Base-by-base conservation (phyloP, 2,888 invertebrate species). In the Euclidia mi region DNA sequence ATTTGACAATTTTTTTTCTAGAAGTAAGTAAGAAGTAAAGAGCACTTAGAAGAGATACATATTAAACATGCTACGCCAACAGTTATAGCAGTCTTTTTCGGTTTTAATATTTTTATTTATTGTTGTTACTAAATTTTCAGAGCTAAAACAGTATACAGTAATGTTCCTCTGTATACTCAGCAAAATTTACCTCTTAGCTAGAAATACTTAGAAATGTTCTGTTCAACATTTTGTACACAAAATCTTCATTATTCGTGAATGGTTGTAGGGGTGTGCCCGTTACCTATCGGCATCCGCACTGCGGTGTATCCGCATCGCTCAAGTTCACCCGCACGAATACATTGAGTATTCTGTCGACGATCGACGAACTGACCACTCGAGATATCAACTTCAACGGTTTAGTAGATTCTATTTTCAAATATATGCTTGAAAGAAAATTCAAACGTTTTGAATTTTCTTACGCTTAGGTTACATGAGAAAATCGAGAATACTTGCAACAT, bases 251-350 rank as follows among this genome's bases (percentile, higher is more conserved):
- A 17, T 35, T 53, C 44, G 41, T 42, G 18, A 53, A 31, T 29
- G 49, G 40, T 35, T 62, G 31, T 56, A 62, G 56, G 65, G 71
- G 63, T 62, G 65, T 53, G 65, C 53, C 69, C 57, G 55, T 69
- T 63, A 62, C 56, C 63, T 64, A 49, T 58, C 58, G 48, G 42
- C 65, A 72, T 70, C 78, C 65, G 78, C 78, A 79, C 50, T 79
- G 78, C 78, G 76, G 78, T 71, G 44, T 67, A 66, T 65, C 73
- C 63, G 66, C 65, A 66, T 63, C 66, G 65, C 65, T 74, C 64
- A 71, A 74, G 51, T 69, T 51, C 41, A 42, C 41, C 51, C 47
- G 65, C 46, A 60, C 61, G 45, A 53, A 46, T 47, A 58, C 45
- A 59, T 61, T 61, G 52, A 57, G 67, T 74, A 73, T 71, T 73